phyloP scores from a whole-genome alignment of 2,113 vertebrate genomes.

The Cheirogaleus medius region DNA sequence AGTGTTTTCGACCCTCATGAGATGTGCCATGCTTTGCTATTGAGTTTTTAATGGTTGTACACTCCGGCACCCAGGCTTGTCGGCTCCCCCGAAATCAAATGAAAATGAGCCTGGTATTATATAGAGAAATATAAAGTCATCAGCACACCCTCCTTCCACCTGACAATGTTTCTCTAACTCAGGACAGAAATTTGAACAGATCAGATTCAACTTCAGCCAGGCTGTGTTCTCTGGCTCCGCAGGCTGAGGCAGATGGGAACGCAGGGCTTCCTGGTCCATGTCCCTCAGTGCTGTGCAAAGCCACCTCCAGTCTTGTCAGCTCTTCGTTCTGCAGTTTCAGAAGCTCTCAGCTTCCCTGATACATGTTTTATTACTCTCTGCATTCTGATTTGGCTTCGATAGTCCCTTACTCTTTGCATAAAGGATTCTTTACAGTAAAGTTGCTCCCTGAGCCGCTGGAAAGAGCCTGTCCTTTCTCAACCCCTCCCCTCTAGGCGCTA shows the following conservation, averaged over 20 bases:
- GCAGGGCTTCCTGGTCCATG: neutral
- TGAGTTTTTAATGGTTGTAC: neutral
- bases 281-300: neutral
- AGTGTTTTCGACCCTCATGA: neutral
- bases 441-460: neutral
- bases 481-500: neutral
- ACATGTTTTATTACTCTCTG: neutral
- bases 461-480: neutral
- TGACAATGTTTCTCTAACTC: neutral
- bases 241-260: neutral
- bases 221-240: neutral
- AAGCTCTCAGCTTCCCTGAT: neutral
- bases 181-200: neutral
- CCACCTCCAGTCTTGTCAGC: neutral
- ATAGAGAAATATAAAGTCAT: neutral
- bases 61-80: neutral
- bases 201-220: neutral
- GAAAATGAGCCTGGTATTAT: neutral
- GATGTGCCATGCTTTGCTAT: neutral
- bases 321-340: neutral
- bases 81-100: neutral
- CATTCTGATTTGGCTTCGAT: neutral
- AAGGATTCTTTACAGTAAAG: neutral
- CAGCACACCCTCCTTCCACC: too few relatives aligned
- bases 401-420: neutral